Percentiles rank a stretch among this genome's conserved stretches.
Evolutionary conservation across 1,140 invertebrate genomes (phyloP).

Genomic region (Drosophila simulans): DNA sequence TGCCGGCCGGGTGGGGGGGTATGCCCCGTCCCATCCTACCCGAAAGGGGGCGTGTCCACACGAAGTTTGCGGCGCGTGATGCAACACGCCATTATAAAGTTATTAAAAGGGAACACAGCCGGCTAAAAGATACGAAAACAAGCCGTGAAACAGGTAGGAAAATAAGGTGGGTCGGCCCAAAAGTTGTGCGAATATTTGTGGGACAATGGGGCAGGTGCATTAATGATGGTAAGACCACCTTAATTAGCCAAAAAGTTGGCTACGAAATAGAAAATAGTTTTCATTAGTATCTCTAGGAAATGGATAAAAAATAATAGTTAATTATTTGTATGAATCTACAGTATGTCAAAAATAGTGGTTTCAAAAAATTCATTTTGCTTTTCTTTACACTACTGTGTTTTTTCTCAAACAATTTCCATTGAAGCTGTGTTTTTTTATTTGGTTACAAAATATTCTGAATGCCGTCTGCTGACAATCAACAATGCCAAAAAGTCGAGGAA

Average conservation of each 20-base stretch:
- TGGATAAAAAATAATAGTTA: too few species aligned
- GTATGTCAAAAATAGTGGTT: too few species aligned
- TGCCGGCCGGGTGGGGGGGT: slow-evolving; percentile 8
- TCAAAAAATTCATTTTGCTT: too few species aligned
- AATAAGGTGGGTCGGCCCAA: background rate
- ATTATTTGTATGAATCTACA: too few species aligned
- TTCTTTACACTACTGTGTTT: background rate
- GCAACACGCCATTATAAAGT: slow-evolving; percentile 82
- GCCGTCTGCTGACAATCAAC: slow-evolving; percentile 61
- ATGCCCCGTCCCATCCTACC: slow-evolving; percentile 2
- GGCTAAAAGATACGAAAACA: slow-evolving; percentile 32
- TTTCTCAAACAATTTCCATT: background rate
- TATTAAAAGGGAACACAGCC: slow-evolving; percentile 72
- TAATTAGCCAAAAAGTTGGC: slow-evolving; percentile 22
- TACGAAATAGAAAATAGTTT: too few species aligned
- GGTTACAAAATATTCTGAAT: slow-evolving; percentile 33
- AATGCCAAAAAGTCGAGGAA: slow-evolving; percentile 23
- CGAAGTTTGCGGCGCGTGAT: slow-evolving; percentile 70
- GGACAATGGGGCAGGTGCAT: slow-evolving; percentile 18
- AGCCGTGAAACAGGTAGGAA: slow-evolving; percentile 44
- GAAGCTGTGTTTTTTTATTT: slow-evolving; percentile 5
- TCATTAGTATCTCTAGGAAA: too few species aligned
- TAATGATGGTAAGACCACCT: background rate
- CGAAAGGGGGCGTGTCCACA: slow-evolving; percentile 59
- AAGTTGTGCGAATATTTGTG: slow-evolving; percentile 16